Conservation (phyloP, 2,113 vertebrate species). For the Larimichthys polyactis region DNA sequence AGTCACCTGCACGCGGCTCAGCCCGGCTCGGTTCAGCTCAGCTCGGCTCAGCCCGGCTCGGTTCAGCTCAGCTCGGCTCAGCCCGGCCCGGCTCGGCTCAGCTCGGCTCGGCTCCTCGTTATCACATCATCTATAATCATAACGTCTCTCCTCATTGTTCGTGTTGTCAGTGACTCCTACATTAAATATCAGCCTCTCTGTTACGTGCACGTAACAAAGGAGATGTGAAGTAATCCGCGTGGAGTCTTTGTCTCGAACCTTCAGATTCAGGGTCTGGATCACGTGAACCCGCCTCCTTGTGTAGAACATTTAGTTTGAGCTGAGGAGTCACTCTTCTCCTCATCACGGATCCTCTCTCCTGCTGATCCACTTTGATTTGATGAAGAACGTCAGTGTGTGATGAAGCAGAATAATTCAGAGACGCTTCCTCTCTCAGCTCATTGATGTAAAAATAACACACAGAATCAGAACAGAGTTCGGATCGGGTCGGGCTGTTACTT, state of each 20-base stretch:
- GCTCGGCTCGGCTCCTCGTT: not conserved
- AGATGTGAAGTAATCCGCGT: conserved; percentile 18
- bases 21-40: not conserved
- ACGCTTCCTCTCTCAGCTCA: too few relatives aligned
- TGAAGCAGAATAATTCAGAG: conserved; percentile 45
- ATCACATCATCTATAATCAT: conserved; percentile 45
- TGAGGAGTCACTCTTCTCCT: too few relatives aligned
- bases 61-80: not conserved
- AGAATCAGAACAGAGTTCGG: too few relatives aligned
- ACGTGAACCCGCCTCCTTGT: too few relatives aligned
- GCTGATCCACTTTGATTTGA: too few relatives aligned
- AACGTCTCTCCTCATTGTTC: conserved; percentile 34
- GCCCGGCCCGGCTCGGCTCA: not conserved
- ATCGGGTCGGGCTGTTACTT: too few relatives aligned
- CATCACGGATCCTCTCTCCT: too few relatives aligned
- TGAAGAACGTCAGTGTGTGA: conserved; percentile 27
- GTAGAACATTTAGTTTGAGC: too few relatives aligned
- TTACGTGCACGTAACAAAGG: conserved; percentile 32
- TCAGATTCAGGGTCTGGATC: too few relatives aligned
- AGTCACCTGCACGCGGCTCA: not conserved
- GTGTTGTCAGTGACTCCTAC: conserved; percentile 3
- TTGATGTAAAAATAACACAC: too few relatives aligned
- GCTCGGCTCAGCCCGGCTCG: conserved; percentile 1
- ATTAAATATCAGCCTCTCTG: conserved; percentile 36
- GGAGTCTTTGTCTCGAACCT: conserved; percentile 25